phyloP scores from a whole-genome alignment of 2,888 invertebrate species.

The Orthosia incerta region DNA sequence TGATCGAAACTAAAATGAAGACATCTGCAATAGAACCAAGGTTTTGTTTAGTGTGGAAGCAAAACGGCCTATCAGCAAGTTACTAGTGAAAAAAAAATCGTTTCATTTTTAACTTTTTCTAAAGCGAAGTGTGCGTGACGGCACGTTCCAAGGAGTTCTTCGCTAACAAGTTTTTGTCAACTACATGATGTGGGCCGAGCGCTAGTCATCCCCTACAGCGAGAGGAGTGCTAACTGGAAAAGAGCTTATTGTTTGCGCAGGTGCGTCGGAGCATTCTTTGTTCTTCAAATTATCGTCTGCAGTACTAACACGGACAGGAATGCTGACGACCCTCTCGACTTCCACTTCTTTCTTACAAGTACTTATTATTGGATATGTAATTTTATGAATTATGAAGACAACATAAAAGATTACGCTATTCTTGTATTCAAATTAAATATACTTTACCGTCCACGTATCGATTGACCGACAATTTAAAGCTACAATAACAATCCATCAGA shows the following conservation, averaged over 20 bases:
- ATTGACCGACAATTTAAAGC: conserved; percentile 4
- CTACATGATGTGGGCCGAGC: conserved; percentile 34
- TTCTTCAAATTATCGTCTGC: conserved; percentile 87
- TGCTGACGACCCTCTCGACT: conserved; percentile 56
- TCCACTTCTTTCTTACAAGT: conserved; percentile 42
- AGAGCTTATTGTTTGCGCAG: conserved; percentile 87
- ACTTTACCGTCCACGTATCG: conserved; percentile 9
- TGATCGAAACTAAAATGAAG: too few species aligned
- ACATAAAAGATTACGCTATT: neutral
- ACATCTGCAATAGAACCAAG: too few species aligned
- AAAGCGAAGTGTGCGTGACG: conserved; percentile 20
- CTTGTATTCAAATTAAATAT: conserved; percentile 28
- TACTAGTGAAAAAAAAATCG: conserved; percentile 1
- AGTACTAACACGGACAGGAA: conserved; percentile 72
- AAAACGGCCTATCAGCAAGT: conserved; percentile 1
- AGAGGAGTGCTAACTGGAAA: conserved; percentile 80
- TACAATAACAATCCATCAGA: conserved; percentile 14
- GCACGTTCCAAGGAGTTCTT: conserved; percentile 25
- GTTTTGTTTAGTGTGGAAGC: neutral
- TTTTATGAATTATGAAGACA: neutral
- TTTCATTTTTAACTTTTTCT: conserved; percentile 18
- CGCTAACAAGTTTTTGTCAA: conserved; percentile 51
- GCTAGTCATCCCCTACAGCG: conserved; percentile 71
- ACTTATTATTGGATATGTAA: conserved; percentile 8
- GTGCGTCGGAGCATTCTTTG: conserved; percentile 86